phyloP scores from a whole-genome alignment of 2,888 invertebrate species.

The Zaprionus lineosus region DNA sequence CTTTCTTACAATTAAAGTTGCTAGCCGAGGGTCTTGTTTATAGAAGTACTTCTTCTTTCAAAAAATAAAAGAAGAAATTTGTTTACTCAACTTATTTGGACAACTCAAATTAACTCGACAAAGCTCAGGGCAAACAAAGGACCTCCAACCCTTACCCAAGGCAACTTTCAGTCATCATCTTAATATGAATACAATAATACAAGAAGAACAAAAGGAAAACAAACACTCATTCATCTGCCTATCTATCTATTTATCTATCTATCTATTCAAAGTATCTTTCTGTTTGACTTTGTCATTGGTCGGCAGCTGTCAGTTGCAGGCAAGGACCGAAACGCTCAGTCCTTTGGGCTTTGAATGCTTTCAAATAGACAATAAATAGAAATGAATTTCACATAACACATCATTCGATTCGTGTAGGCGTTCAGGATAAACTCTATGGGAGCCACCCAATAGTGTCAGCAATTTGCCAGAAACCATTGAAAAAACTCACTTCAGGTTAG shows the following conservation, averaged over 20 bases:
- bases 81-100: constrained; percentile 28
- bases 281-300: constrained; percentile 35
- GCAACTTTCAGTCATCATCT: constrained; percentile 8
- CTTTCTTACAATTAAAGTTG: neutral
- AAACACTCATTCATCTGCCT: constrained; percentile 34
- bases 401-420: constrained; percentile 22
- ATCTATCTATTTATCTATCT: constrained; percentile 10
- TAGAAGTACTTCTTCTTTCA: no score
- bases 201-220: constrained; percentile 34
- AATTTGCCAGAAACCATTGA: constrained; percentile 61
- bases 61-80: constrained; percentile 32
- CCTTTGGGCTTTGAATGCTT: constrained; percentile 53
- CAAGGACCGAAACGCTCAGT: constrained; percentile 38
- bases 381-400: constrained; percentile 45
- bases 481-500: constrained; percentile 49
- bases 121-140: constrained; percentile 31
- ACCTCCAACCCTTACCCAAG: constrained; percentile 11
- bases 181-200: constrained; percentile 7
- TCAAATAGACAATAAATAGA: constrained; percentile 58
- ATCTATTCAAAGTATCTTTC: constrained; percentile 8
- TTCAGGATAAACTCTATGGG: constrained; percentile 5
- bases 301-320: constrained; percentile 44
- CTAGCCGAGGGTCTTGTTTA: constrained; percentile 7
- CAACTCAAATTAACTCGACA: constrained; percentile 37
- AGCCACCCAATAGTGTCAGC: constrained; percentile 16